Conservation (phyloP, 2,113 vertebrate species). For the Thunnus thynnus region DNA sequence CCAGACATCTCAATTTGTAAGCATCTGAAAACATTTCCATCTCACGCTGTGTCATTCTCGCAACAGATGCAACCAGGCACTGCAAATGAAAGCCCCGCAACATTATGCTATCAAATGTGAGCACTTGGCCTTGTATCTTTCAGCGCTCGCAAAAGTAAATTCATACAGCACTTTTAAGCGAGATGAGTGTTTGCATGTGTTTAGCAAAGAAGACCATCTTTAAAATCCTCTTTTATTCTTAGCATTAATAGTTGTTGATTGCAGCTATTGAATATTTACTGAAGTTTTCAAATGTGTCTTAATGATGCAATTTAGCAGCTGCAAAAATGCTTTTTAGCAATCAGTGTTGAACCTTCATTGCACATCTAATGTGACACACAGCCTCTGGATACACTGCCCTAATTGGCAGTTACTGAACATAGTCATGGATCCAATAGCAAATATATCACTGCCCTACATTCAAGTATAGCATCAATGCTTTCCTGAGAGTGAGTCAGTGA, state of each 20-base stretch:
- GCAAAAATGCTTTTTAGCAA: background rate
- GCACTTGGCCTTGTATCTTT: conserved; percentile 31
- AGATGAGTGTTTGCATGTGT: conserved; percentile 42
- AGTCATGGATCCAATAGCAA: conserved; percentile 23
- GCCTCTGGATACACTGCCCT: conserved; percentile 32
- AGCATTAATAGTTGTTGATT: conserved; percentile 35
- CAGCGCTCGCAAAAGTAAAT: conserved; percentile 39
- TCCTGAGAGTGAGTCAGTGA: background rate
- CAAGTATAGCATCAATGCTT: conserved; percentile 10
- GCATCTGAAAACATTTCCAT: conserved; percentile 87
- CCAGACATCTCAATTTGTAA: conserved; percentile 94
- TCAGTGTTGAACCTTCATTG: background rate
- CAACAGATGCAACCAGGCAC: conserved; percentile 61
- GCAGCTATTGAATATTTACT: background rate
- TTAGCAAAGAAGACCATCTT: conserved; percentile 1
- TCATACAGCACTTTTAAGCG: background rate
- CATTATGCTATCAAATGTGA: conserved; percentile 41
- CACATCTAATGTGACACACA: conserved; percentile 19
- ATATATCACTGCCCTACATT: conserved; percentile 39
- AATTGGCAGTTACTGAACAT: conserved; percentile 48
- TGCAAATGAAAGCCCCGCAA: conserved; percentile 37
- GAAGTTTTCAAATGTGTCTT: conserved; percentile 18
- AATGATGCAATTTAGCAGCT: conserved; percentile 11
- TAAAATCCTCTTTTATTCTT: conserved; percentile 4
- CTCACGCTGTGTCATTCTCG: conserved; percentile 60